Conservation (phyloP, 92 coral and sea anemone genomes). For the Porites cylindrica region DNA sequence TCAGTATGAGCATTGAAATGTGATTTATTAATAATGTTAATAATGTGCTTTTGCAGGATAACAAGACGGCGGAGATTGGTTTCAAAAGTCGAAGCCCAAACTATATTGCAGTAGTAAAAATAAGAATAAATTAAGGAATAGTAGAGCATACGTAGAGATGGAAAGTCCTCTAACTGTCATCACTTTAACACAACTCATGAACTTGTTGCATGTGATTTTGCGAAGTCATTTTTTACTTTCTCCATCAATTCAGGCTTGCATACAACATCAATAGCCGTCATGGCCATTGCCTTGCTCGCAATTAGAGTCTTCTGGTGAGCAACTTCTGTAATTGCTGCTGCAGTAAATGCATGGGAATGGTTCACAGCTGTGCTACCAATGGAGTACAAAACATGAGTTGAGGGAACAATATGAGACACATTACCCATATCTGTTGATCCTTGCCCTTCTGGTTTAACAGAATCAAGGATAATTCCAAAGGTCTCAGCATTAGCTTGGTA, state of each 20-base stretch:
- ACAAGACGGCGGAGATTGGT: too few species aligned
- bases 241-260: conserved; percentile 61
- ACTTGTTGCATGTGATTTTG: conserved; percentile 7
- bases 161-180: too few species aligned
- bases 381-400: conserved; percentile 69
- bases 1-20: too few species aligned
- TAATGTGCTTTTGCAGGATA: too few species aligned
- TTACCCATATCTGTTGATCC: conserved; percentile 93
- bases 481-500: conserved; percentile 72
- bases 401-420: conserved; percentile 72
- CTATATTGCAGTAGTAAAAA: too few species aligned
- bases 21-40: too few species aligned
- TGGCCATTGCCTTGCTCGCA: conserved; percentile 86
- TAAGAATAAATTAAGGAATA: too few species aligned
- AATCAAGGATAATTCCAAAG: conserved; percentile 57
- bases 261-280: conserved; percentile 82
- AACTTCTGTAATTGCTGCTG: conserved; percentile 64
- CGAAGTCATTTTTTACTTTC: conserved; percentile 60
- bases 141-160: too few species aligned
- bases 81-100: too few species aligned
- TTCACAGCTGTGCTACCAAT: conserved; percentile 70
- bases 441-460: not conserved
- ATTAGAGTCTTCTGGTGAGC: conserved; percentile 77
- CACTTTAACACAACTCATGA: not conserved
- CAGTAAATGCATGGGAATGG: conserved; percentile 75